phyloP scores from a whole-genome alignment of 2,797 vertebrate species.

The Melanotaenia pygmaea region DNA sequence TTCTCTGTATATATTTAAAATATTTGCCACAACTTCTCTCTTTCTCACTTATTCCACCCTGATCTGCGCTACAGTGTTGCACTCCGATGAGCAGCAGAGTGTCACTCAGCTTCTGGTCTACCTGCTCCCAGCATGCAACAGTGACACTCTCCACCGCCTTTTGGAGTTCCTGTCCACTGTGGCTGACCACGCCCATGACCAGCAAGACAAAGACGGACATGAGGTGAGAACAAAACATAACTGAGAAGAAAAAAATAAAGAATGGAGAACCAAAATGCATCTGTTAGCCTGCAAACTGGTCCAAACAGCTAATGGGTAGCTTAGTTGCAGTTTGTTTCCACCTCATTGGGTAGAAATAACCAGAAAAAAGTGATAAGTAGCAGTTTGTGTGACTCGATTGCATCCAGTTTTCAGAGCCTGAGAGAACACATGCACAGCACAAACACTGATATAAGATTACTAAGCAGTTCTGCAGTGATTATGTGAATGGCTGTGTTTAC shows the following conservation, averaged over 20 bases:
- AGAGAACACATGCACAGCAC: slow-evolving; percentile 4
- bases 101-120: slow-evolving; percentile 91
- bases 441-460: slow-evolving; percentile 21
- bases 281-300: not conserved
- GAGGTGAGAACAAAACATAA: slow-evolving; percentile 78
- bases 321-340: slow-evolving; percentile 26
- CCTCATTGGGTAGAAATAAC: slow-evolving; percentile 49
- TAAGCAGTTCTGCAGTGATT: not conserved
- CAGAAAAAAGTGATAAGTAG: slow-evolving; percentile 38
- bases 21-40: not conserved
- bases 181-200: slow-evolving; percentile 88
- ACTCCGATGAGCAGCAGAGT: slow-evolving; percentile 87
- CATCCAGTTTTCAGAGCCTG: slow-evolving; percentile 11
- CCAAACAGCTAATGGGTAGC: not conserved
- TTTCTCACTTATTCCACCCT: too few species aligned
- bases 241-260: not conserved
- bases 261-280: not conserved
- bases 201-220: slow-evolving; percentile 87
- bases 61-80: slow-evolving; percentile 83
- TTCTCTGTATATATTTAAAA: not conserved
- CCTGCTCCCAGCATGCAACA: slow-evolving; percentile 96
- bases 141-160: slow-evolving; percentile 94
- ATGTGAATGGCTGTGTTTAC: slow-evolving; percentile 13
- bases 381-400: slow-evolving; percentile 11
- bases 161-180: slow-evolving; percentile 92